A percentile compares a stretch with the other conserved stretches of the same genome.
Evolutionary conservation across 2,113 vertebrate species (phyloP).

Genomic region (Pleuronectes platessa): DNA sequence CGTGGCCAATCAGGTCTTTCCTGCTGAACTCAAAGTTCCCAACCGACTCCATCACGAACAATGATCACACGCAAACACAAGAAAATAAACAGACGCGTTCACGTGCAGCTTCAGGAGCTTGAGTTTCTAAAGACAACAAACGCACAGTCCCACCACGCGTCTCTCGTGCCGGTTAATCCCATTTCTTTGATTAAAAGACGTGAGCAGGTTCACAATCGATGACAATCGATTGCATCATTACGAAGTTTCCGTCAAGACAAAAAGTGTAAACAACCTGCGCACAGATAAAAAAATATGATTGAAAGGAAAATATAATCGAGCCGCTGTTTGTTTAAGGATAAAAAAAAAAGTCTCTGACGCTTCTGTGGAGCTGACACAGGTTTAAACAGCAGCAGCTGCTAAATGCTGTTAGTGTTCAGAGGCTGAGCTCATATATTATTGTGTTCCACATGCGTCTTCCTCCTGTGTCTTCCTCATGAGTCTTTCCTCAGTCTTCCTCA

Average conservation of each 20-base stretch:
- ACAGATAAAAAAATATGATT: not conserved
- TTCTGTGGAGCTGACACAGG: not conserved
- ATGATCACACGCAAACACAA: constrained; percentile 4
- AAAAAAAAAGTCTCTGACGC: not conserved
- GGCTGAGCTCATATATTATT: constrained; percentile 35
- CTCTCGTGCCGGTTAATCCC: constrained; percentile 72
- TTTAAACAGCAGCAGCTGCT: constrained; percentile 8
- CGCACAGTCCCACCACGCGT: constrained; percentile 55
- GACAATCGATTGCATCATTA: not conserved
- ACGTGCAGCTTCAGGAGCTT: constrained; percentile 47
- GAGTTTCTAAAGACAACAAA: constrained; percentile 42
- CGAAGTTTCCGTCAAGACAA: constrained; percentile 19
- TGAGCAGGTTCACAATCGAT: constrained; percentile 21
- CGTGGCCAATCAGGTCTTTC: constrained; percentile 95
- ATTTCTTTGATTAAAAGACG: constrained; percentile 71
- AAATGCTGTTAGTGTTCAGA: constrained; percentile 10
- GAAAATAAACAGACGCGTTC: constrained; percentile 14
- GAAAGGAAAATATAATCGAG: constrained; percentile 22
- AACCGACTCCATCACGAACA: constrained; percentile 86
- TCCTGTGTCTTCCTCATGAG: no score
- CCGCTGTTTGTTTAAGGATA: not conserved
- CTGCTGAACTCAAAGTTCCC: constrained; percentile 96
- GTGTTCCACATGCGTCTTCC: constrained; percentile 26
- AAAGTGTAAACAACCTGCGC: constrained; percentile 32
- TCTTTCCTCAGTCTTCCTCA: constrained; percentile 32